Base-by-base conservation (phyloP, 1,140 invertebrate species). In the Saccostrea glomerata region DNA sequence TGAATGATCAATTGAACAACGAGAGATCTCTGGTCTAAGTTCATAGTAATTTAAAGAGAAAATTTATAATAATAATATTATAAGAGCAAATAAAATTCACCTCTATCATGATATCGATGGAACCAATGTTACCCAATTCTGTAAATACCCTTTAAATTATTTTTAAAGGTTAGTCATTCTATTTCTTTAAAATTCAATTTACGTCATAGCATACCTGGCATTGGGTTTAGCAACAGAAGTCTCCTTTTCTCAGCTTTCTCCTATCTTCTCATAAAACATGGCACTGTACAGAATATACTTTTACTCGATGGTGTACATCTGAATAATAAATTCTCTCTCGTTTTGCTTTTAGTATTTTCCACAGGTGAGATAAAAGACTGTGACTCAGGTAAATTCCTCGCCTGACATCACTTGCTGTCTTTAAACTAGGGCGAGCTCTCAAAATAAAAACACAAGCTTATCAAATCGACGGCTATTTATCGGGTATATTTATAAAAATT, bases 311-410 rank as follows among this genome's bases (percentile, higher is more conserved):
- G 47, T 47, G 47, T 47, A 47, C 11, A 30, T 73, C 30, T 73
- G 25, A 30, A 30, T 23, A 30, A 30, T 15, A 30, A 30, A 73
- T 55, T 54, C 82, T 17, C 23, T 56, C 3, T 40, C 11, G 20
- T 15, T 23, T 23, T 23, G 20, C 40, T 55, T 56, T 36, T 20
- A 55, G n/a, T 54, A 55, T 54, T 58, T n/a, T 23, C 47, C 25
- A 56, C 23, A 84, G 83, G 56, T 56, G 11, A 84, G 56, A 55
- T n/a, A 56, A 58, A 36, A 25, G n/a, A 82, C 13, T 17, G 23
- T 54, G 56, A 84, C 47, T 84, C 56, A 58, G 56, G 54, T 58
- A 58, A 55, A 84, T 56, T 84, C 54, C 83, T 56, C 12, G 47
- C 13, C 9, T 58, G 47, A 23, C 47, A 54, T 84, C 47, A 55